Conservation (phyloP, 2,113 vertebrate genomes). For the Scytalopus superciliaris region DNA sequence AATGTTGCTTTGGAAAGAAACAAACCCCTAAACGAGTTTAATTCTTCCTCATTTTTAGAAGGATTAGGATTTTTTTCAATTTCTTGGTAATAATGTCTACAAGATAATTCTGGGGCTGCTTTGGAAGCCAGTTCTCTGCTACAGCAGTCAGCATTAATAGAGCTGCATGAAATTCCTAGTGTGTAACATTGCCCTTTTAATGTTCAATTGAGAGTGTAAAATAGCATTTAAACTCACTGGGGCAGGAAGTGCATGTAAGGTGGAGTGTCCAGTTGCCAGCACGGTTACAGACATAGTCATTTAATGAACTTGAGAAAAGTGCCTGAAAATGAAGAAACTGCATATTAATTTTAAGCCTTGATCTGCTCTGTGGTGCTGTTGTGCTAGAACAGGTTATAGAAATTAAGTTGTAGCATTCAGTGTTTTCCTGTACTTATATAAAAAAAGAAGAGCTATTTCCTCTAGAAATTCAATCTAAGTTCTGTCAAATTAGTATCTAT, state of each 20-base stretch:
- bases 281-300: background rate
- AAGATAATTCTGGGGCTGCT: background rate
- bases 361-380: background rate
- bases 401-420: background rate
- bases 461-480: background rate
- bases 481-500: background rate
- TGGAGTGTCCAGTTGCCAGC: background rate
- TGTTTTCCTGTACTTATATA: background rate
- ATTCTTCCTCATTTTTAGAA: background rate
- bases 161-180: background rate
- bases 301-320: background rate
- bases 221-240: background rate
- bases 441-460: background rate
- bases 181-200: background rate
- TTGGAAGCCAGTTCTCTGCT: background rate
- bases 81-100: background rate
- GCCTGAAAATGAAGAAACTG: background rate
- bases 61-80: background rate
- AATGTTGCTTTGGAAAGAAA: background rate
- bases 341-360: background rate
- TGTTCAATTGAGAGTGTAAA: slow-evolving; percentile 29
- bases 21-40: background rate
- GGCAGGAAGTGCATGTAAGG: background rate
- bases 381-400: background rate
- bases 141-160: background rate